phyloP scores from a whole-genome alignment of 2,113 vertebrate genomes.

The Mormyrus lacerda region DNA sequence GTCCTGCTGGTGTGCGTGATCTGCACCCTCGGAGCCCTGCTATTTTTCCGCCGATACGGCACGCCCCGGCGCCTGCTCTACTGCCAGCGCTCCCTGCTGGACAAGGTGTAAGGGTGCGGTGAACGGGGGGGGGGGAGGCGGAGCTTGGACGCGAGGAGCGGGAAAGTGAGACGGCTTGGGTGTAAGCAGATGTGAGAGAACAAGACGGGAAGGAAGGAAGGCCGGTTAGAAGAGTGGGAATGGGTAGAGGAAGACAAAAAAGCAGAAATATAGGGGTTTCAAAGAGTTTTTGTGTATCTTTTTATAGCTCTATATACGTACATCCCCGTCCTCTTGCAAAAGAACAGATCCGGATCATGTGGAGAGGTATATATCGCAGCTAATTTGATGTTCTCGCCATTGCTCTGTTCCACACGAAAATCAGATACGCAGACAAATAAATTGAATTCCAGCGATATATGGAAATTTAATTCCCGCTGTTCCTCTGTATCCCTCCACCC shows the following conservation, averaged over 20 bases:
- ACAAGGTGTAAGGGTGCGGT: conserved; percentile 72
- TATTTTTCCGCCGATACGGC: conserved; percentile 79
- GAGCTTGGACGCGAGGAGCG: conserved; percentile 21
- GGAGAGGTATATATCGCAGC: neutral
- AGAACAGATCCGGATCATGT: conserved; percentile 16
- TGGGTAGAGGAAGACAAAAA: neutral
- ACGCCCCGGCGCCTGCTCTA: conserved; percentile 80
- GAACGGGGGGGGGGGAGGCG: conserved; percentile 26
- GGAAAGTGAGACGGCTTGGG: conserved; percentile 30
- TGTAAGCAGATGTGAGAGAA: conserved; percentile 41
- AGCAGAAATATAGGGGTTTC: neutral
- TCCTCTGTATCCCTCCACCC: conserved; percentile 35
- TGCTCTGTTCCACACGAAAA: neutral
- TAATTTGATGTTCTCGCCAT: neutral
- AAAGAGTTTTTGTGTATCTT: conserved; percentile 3
- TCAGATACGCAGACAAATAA: neutral
- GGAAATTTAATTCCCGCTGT: conserved; percentile 25
- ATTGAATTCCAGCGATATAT: neutral
- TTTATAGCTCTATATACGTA: neutral
- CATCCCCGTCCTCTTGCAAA: neutral
- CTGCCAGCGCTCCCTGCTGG: conserved; percentile 84
- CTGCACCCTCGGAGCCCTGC: conserved; percentile 63
- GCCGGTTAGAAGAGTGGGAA: conserved; percentile 22
- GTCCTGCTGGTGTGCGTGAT: conserved; percentile 72
- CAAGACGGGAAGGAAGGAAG: conserved; percentile 14